Percentiles rank a stretch among this genome's conserved stretches.
phyloP scores from a whole-genome alignment of 2,888 invertebrate species.

The Schizaphis graminum region DNA sequence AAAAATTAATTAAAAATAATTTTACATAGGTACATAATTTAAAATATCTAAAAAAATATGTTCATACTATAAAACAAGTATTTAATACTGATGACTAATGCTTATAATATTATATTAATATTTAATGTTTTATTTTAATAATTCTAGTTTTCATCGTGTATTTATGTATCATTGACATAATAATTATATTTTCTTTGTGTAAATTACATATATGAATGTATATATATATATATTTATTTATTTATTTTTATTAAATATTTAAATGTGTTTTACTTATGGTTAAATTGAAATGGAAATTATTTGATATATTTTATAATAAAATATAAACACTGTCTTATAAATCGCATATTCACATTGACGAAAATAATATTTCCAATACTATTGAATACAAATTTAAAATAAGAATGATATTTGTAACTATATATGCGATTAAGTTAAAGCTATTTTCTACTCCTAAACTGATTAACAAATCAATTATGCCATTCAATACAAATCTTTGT shows the following conservation, averaged over 20 bases:
- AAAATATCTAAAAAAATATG: neutral
- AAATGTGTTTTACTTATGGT: neutral
- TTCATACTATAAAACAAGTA: neutral
- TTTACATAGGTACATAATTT: neutral
- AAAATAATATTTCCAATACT: neutral
- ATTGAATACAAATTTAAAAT: neutral
- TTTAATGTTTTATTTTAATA: neutral
- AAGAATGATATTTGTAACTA: neutral
- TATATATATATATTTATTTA: neutral
- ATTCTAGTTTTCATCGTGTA: neutral
- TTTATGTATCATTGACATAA: neutral
- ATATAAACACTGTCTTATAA: neutral
- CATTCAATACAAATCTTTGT: neutral
- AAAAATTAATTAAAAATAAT: neutral
- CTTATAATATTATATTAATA: neutral
- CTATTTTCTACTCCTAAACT: neutral
- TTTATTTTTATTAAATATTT: neutral
- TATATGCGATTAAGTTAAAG: neutral
- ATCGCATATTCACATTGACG: neutral
- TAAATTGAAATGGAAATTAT: neutral
- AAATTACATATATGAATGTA: neutral
- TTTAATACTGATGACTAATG: neutral
- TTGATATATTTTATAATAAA: neutral
- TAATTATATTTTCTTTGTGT: neutral
- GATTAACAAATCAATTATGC: neutral